A percentile compares a stretch with the other conserved stretches of the same genome.
Conservation (phyloP, 2,888 invertebrate species). For the Tubulanus polymorphus region DNA sequence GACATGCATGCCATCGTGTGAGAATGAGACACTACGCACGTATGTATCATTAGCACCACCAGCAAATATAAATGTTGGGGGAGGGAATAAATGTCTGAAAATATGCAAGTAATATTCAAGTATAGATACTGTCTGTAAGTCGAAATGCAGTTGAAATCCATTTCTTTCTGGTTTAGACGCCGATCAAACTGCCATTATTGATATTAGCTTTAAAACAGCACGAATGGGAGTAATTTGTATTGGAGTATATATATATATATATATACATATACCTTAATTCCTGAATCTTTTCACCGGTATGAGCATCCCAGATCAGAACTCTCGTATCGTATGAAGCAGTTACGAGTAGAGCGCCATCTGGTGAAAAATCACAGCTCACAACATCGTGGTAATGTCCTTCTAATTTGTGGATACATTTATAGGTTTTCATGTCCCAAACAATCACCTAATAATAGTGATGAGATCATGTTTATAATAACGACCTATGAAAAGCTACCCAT, state of each 20-base stretch:
- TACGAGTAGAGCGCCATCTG: conserved; percentile 57
- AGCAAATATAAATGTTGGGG: conserved; percentile 57
- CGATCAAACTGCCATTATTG: not conserved
- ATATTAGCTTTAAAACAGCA: too few relatives aligned
- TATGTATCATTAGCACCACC: conserved; percentile 57
- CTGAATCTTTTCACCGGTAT: conserved; percentile 43
- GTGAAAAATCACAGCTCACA: conserved; percentile 55
- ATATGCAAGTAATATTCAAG: not conserved
- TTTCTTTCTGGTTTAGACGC: not conserved
- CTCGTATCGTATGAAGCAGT: conserved; percentile 58
- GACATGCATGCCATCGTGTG: conserved; percentile 53
- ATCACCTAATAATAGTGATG: conserved; percentile 46
- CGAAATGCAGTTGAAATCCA: conserved; percentile 1
- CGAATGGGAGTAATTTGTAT: too few relatives aligned
- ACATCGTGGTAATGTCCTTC: conserved; percentile 57
- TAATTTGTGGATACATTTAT: conserved; percentile 34
- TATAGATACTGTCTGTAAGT: not conserved
- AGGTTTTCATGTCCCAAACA: conserved; percentile 52
- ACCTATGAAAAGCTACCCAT: not conserved
- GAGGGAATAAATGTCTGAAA: conserved; percentile 55
- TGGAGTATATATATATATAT: too few relatives aligned
- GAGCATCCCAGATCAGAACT: conserved; percentile 57
- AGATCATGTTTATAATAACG: not conserved
- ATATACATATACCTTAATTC: conserved; percentile 45
- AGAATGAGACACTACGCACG: conserved; percentile 54